Percentiles rank a stretch among this genome's conserved stretches.
phyloP scores from a whole-genome alignment of 2,888 invertebrate species.

The Protodeltote pygarga region DNA sequence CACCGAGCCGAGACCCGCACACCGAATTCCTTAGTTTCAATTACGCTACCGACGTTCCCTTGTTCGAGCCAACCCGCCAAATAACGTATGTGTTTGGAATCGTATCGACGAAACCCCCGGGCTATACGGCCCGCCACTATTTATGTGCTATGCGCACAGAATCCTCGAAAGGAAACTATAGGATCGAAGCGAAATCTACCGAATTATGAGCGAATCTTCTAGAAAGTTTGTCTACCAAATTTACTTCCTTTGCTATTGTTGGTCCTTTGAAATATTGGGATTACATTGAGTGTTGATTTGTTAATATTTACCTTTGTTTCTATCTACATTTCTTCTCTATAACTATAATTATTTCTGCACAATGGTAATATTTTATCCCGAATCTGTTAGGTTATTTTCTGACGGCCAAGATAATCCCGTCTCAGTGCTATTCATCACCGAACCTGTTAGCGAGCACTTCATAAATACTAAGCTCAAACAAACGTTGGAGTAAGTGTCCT shows the following conservation, averaged over 20 bases:
- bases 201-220: slow-evolving; percentile 32
- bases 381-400: neutral
- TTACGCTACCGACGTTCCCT: slow-evolving; percentile 45
- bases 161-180: slow-evolving; percentile 33
- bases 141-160: slow-evolving; percentile 50
- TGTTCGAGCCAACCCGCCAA: slow-evolving; percentile 40
- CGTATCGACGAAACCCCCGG: slow-evolving; percentile 34
- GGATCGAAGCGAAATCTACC: slow-evolving; percentile 18
- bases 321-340: too few relatives aligned
- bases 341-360: too few relatives aligned
- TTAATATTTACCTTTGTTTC: neutral
- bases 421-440: slow-evolving; percentile 2
- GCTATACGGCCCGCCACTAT: slow-evolving; percentile 45
- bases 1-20: slow-evolving; percentile 24
- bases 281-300: neutral
- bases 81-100: slow-evolving; percentile 52
- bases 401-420: neutral
- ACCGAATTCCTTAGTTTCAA: slow-evolving; percentile 55
- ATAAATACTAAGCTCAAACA: slow-evolving; percentile 54
- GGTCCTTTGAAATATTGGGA: neutral
- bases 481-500: slow-evolving; percentile 49
- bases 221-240: slow-evolving; percentile 17
- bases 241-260: slow-evolving; percentile 10
- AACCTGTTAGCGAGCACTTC: slow-evolving; percentile 45
- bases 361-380: too few relatives aligned